Conservation (phyloP, 2,888 invertebrate species). For the Sarcophaga caerulescens region DNA sequence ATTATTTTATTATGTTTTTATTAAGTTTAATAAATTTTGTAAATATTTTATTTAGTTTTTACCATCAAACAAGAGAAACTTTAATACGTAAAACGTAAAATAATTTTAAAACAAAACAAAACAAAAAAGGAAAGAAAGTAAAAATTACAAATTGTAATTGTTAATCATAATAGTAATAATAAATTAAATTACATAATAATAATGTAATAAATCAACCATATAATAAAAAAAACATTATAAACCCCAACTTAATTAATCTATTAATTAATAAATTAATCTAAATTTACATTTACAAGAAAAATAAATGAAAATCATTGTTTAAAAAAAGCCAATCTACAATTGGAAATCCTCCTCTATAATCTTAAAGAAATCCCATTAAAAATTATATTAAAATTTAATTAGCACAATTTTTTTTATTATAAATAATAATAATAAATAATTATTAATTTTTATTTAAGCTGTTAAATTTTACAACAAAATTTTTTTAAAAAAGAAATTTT, state of each 20-base stretch:
- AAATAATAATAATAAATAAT: conserved; percentile 43
- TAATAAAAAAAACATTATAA: conserved; percentile 27
- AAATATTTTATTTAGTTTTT: conserved; percentile 57
- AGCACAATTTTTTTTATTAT: conserved; percentile 63
- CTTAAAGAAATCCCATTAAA: conserved; percentile 16
- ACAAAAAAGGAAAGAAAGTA: background rate
- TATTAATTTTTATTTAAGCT: conserved; percentile 42
- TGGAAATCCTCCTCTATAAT: conserved; percentile 44
- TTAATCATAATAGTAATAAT: conserved; percentile 45
- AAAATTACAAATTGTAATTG: conserved; percentile 50
- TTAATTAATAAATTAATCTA: background rate
- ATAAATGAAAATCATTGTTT: conserved; percentile 25
- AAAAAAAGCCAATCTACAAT: conserved; percentile 25
- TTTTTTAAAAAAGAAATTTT: conserved; percentile 26
- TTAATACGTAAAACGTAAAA: conserved; percentile 56
- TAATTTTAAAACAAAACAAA: conserved; percentile 18
- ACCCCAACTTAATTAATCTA: conserved; percentile 24
- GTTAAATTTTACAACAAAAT: conserved; percentile 38
- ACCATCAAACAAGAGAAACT: conserved; percentile 29
- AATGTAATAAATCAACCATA: conserved; percentile 15
- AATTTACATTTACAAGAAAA: background rate
- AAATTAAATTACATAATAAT: conserved; percentile 32
- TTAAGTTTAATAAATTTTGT: conserved; percentile 32
- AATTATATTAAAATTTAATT: conserved; percentile 61
- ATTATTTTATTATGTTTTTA: conserved; percentile 2